Conservation (phyloP, 2,113 vertebrate species). For the Pteruthius melanotis region DNA sequence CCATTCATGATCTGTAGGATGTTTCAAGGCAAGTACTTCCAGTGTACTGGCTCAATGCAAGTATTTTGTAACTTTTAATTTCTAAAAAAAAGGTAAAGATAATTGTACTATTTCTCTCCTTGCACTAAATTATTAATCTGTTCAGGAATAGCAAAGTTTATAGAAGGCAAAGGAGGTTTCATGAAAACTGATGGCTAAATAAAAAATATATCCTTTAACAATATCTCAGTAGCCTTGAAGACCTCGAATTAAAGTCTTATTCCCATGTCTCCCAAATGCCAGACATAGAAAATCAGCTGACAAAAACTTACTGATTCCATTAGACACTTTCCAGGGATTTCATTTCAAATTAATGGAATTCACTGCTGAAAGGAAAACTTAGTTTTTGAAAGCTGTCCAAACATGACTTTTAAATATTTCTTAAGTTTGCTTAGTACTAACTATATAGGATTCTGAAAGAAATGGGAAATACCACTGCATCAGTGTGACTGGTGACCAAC, state of each 20-base stretch:
- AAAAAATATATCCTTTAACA: not conserved
- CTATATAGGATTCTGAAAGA: not conserved
- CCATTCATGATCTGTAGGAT: not conserved
- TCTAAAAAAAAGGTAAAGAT: not conserved
- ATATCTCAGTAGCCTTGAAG: not conserved
- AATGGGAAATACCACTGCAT: not conserved
- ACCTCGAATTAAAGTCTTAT: not conserved
- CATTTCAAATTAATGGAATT: not conserved
- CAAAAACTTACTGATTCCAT: not conserved
- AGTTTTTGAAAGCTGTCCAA: not conserved
- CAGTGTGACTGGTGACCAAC: not conserved
- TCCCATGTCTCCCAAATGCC: not conserved
- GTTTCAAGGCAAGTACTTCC: not conserved
- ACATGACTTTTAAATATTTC: not conserved
- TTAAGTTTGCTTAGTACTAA: not conserved
- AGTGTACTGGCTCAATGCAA: not conserved
- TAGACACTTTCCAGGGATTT: not conserved
- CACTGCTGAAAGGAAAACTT: not conserved
- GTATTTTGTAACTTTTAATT: not conserved
- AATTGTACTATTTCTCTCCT: not conserved
- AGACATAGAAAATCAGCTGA: not conserved
- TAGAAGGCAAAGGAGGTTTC: not conserved
- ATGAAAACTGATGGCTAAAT: not conserved
- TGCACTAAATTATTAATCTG: not conserved
- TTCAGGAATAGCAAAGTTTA: not conserved